Evolutionary conservation across 2,888 invertebrate species (phyloP), one percentile per base, ranked within the genome.

Genomic region (Holacanthella duospinosa): DNA sequence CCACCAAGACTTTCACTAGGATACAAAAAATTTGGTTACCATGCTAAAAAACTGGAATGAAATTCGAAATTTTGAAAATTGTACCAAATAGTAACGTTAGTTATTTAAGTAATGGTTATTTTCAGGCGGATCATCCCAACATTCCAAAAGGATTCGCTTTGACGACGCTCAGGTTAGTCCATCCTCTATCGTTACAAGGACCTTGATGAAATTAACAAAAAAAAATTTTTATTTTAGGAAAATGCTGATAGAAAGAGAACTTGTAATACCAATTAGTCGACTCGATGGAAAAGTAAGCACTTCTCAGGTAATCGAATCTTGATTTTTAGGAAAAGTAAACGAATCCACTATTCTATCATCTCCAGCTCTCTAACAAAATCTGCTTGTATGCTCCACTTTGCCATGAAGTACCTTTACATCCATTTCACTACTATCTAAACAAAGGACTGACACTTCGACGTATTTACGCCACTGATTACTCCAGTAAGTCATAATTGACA

Each of bases 401-500:
- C 63, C 55, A 65, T 26, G 66, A 67, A 61, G 62, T 66, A 44
- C 64, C 66, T 36, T 54, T 67, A 28, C 65, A 66, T 57, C 64
- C 67, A 12, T 61, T 68, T 29, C 64, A 68, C 43, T 64, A 66
- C 58, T 69, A 68, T 29, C 36, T 69, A 24, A 59, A 60, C 27
- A 64, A 66, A 54, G 69, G 69, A 44, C 61, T 68, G 57, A 63
- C 61, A 43, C 55, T 69, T 25, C 48, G 64, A 48, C 61, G 67
- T 28, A 64, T 69, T 54, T 68, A 65, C 53, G 68, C 66, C 24
- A 64, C 66, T 28, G 69, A 69, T 54, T 69, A 60, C 62, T 67
- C 69, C 58, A 62, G 67, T 69, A 48, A 48, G 4, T 48, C 12
- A 48, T 48, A 21, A 36, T 6, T 36, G 16, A 36, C n/a, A n/a